A percentile compares a stretch with the other conserved stretches of the same genome.
phyloP scores from a whole-genome alignment of 2,888 invertebrate species.

The Steinernema hermaphroditum region DNA sequence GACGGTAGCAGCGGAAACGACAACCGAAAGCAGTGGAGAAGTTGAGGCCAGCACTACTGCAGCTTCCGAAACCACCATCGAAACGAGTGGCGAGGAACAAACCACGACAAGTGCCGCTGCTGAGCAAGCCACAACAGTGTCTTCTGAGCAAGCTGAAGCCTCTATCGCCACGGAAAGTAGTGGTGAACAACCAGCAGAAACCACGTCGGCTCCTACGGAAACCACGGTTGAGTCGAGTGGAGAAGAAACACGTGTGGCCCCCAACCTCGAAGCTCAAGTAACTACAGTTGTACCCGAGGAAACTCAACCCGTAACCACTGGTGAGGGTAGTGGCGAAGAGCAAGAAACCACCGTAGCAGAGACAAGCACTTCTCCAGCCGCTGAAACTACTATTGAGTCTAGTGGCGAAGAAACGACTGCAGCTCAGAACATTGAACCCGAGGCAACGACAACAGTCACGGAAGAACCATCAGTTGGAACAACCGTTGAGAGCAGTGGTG shows the following conservation, averaged over 20 bases:
- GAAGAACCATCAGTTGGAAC: background rate
- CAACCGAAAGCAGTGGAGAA: background rate
- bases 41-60: background rate
- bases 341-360: background rate
- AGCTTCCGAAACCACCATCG: too few species aligned
- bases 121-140: background rate
- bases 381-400: slow-evolving; percentile 2
- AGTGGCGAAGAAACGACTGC: background rate
- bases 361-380: background rate
- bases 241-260: background rate
- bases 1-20: background rate
- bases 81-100: too few species aligned
- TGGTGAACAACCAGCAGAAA: background rate
- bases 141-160: background rate
- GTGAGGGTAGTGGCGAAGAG: background rate
- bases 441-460: slow-evolving; percentile 33
- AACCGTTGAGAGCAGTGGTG: slow-evolving; percentile 3
- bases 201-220: background rate
- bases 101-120: background rate
- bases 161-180: background rate
- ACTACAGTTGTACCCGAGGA: background rate
- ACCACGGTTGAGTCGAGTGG: background rate
- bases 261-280: background rate
- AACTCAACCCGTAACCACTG: too few species aligned
- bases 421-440: background rate